These are phyloP conservation scores for Drosophila albomicans DNA, from an alignment of 1,140 invertebrate species.

Conservation along the genomic window DNA sequence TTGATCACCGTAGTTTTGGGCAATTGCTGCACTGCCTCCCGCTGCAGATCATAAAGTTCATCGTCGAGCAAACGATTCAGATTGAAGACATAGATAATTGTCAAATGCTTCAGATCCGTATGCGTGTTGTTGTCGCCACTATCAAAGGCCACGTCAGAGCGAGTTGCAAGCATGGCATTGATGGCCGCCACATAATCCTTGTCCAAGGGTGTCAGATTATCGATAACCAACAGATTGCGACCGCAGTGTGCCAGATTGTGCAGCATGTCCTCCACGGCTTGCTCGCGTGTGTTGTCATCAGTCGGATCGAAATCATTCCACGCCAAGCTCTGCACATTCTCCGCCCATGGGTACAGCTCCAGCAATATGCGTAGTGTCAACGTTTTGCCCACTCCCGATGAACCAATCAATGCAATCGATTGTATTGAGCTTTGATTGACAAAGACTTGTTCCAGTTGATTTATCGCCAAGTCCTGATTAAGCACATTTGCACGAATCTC, in stretches of 20 bases:
- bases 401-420: conserved; percentile 49
- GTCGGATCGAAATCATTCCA: conserved; percentile 30
- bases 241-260: conserved; percentile 43
- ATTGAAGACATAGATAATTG: conserved; percentile 59
- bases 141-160: not conserved
- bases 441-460: conserved; percentile 49
- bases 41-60: conserved; percentile 12
- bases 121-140: not conserved
- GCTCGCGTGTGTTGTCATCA: not conserved
- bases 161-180: not conserved
- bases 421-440: conserved; percentile 39
- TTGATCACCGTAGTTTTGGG: conserved; percentile 27
- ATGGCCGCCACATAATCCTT: conserved; percentile 25
- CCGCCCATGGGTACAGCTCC: conserved; percentile 54
- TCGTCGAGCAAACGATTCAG: conserved; percentile 30
- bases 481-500: conserved; percentile 42
- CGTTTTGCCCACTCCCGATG: conserved; percentile 59
- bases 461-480: conserved; percentile 55
- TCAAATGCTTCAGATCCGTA: conserved; percentile 27
- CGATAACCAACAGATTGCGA: conserved; percentile 58
- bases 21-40: conserved; percentile 2
- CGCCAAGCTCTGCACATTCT: conserved; percentile 46
- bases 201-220: conserved; percentile 52
- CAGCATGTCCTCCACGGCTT: not conserved
- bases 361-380: conserved; percentile 41